phyloP scores from a whole-genome alignment of 2,888 invertebrate genomes.

The Morpho deidamia region DNA sequence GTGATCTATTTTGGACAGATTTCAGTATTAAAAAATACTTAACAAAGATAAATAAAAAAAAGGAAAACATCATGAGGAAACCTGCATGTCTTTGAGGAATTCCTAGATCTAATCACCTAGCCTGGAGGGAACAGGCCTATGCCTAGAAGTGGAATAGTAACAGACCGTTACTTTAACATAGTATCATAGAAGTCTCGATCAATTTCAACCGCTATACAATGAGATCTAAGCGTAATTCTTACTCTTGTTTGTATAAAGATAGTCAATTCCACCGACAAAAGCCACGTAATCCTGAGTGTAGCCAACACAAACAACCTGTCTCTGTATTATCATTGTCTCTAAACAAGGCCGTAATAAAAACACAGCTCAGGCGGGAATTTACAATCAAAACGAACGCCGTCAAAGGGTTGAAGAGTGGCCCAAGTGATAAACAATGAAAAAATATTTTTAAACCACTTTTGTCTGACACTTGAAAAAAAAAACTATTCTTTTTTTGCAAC shows the following conservation, averaged over 20 bases:
- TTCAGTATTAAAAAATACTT: too few species aligned
- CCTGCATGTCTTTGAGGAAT: too few species aligned
- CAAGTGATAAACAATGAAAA: conserved; percentile 19
- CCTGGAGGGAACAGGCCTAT: too few species aligned
- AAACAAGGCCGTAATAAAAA: conserved; percentile 35
- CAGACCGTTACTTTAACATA: too few species aligned
- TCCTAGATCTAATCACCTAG: too few species aligned
- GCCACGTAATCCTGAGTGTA: conserved; percentile 15
- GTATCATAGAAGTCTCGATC: too few species aligned
- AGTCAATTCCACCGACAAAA: conserved; percentile 15
- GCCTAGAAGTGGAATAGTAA: too few species aligned
- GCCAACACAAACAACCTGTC: conserved; percentile 21
- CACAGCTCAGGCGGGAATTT: conserved; percentile 39
- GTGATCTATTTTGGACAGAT: too few species aligned
- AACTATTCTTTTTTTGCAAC: too few species aligned
- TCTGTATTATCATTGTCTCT: conserved; percentile 22
- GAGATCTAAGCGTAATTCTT: neutral
- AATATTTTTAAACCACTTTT: neutral
- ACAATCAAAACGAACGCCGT: conserved; percentile 43
- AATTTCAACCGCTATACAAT: neutral
- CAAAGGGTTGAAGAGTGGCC: conserved; percentile 30
- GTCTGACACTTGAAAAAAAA: too few species aligned
- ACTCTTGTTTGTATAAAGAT: conserved; percentile 9
- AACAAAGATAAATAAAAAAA: too few species aligned
- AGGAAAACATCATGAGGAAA: too few species aligned